Percentiles rank a stretch among this genome's conserved stretches.
Evolutionary conservation across 2,797 vertebrate species (phyloP).

Genomic region (Rallus crepitans): DNA sequence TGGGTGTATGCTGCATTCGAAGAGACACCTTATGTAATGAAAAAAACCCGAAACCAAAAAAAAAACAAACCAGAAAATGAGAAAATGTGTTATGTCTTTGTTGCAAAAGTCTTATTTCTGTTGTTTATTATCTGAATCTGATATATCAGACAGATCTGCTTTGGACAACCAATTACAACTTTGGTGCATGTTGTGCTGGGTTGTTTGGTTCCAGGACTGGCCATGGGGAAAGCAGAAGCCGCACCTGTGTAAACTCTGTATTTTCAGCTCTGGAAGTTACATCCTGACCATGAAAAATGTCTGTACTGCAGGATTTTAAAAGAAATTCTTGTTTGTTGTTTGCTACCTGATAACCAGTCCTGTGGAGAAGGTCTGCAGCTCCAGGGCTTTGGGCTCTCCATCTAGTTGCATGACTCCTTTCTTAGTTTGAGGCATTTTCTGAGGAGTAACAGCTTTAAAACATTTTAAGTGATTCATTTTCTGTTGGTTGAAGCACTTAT

Average conservation of each 20-base stretch:
- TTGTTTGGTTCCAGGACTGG: background rate
- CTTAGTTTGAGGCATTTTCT: background rate
- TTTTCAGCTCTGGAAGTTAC: constrained; percentile 5
- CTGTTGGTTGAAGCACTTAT: background rate
- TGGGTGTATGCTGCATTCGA: background rate
- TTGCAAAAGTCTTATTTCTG: background rate
- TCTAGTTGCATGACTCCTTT: background rate
- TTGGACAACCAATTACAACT: background rate
- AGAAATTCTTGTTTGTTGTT: background rate
- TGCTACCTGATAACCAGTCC: background rate
- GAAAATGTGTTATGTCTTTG: background rate
- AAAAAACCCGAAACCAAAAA: too few relatives aligned
- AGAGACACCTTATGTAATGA: background rate
- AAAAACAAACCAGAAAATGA: background rate
- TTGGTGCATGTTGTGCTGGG: background rate
- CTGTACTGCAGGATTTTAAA: background rate
- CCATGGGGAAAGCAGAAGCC: background rate
- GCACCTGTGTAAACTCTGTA: background rate
- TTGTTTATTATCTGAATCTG: background rate
- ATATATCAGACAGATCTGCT: background rate
- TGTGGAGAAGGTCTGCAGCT: background rate
- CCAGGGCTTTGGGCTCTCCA: background rate
- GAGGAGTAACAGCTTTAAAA: background rate
- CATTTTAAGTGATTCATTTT: background rate
- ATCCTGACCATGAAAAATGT: background rate